Percentiles rank a stretch among this genome's conserved stretches.
Conservation (phyloP, 1,140 invertebrate species). For the Penaeus indicus region DNA sequence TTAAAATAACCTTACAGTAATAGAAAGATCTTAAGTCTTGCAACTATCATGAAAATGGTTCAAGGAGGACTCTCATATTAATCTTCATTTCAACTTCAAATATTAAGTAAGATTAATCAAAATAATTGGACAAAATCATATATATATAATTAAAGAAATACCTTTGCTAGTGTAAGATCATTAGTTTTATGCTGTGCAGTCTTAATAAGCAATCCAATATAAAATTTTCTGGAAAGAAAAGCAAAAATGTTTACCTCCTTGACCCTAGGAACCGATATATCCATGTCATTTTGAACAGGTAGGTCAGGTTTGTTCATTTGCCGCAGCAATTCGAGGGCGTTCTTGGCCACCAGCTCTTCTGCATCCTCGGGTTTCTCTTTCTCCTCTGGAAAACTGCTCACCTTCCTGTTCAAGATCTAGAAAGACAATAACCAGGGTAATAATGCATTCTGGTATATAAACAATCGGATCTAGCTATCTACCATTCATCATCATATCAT, state of each 20-base stretch:
- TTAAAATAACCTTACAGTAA: no score
- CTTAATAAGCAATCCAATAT: no score
- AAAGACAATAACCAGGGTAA: background rate
- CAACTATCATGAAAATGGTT: no score
- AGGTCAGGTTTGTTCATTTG: background rate
- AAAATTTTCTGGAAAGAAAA: no score
- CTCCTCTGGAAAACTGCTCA: conserved; percentile 39
- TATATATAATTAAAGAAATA: no score
- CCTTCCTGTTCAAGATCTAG: conserved; percentile 12
- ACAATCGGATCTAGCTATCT: background rate
- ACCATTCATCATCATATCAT: background rate
- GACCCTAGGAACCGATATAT: conserved; percentile 2
- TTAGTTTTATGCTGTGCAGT: no score
- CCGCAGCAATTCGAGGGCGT: conserved; percentile 6
- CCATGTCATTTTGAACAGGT: background rate
- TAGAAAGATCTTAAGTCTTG: no score
- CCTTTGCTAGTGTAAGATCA: no score
- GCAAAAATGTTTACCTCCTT: conserved; percentile 20
- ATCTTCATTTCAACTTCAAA: no score
- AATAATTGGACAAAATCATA: no score
- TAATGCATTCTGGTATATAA: background rate
- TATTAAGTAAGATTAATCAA: no score
- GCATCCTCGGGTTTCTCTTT: conserved; percentile 17
- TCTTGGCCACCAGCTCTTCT: conserved; percentile 26
- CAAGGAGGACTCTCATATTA: no score